These are phyloP conservation scores for Plectus sambesii DNA, from an alignment of 1,140 invertebrate genomes.

Conservation along the genomic window DNA sequence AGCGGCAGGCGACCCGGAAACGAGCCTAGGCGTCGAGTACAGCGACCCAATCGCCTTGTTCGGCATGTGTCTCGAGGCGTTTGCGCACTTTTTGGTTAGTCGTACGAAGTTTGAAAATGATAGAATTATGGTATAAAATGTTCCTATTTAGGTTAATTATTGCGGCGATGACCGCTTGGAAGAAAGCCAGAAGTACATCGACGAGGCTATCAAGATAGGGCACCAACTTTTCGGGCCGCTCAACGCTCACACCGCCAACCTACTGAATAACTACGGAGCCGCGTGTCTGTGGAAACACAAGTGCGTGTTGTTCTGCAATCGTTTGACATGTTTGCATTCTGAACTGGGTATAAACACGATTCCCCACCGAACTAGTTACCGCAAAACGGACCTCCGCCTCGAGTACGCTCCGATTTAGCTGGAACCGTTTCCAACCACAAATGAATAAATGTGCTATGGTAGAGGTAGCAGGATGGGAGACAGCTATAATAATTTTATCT, in stretches of 20 bases:
- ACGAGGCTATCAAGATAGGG: conserved; percentile 40
- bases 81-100: conserved; percentile 38
- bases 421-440: too few relatives aligned
- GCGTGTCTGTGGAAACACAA: conserved; percentile 30
- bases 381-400: too few relatives aligned
- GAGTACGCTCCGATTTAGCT: too few relatives aligned
- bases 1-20: conserved; percentile 27
- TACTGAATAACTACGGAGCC: conserved; percentile 39
- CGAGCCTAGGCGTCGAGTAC: conserved; percentile 29
- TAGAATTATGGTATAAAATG: conserved; percentile 4
- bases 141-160: conserved; percentile 34
- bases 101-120: conserved; percentile 5
- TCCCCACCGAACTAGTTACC: too few relatives aligned
- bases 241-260: conserved; percentile 28
- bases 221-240: conserved; percentile 29
- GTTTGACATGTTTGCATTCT: conserved; percentile 9
- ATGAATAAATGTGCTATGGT: too few relatives aligned
- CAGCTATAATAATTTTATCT: too few relatives aligned
- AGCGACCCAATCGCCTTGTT: conserved; percentile 43
- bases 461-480: too few relatives aligned
- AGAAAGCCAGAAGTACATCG: conserved; percentile 41
- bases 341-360: conserved; percentile 1
- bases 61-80: conserved; percentile 37
- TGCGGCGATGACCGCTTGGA: conserved; percentile 27
- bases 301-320: conserved; percentile 11